Evolutionary conservation across 2,797 vertebrate species (phyloP), one percentile per base, ranked within the genome.

Genomic region (Falco novaeseelandiae): DNA sequence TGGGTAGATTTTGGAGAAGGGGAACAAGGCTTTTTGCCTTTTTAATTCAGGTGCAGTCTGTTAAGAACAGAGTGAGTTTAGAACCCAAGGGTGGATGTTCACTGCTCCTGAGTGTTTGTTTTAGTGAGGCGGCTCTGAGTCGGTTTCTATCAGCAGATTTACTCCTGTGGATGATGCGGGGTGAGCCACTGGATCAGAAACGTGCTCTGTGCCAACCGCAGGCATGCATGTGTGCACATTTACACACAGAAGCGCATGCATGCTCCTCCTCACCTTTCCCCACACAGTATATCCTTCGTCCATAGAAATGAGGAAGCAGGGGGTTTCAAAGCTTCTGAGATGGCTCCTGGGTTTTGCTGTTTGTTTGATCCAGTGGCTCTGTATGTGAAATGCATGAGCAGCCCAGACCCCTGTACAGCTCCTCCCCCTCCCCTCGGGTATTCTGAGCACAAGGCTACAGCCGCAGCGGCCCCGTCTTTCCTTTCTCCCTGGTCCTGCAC

Each of bases 241-340:
- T 74, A 21, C 25, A 12, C 34, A 7, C 17, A 4, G 0, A 1
- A 7, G 10, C 13, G 2, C 44, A 10, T 25, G 1, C 2, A 0
- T 22, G 48, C 52, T 55, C 59, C 72, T 29, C 54, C 78, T 80
- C 73, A 42, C 52, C 40, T 40, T 34, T 51, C 72, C 44, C 38
- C 1, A 2, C 59, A 11, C n/a, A 6, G 23, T 10, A 4, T 7
- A 10, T 0, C 0, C 44, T 40, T 49, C 69, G 44, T 49, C 77
- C 58, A 42, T 6, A 23, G 80, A 69, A 76, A 79, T 36, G 29
- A 70, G 48, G 83, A 73, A 38, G 14, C 1, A 5, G 2, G 15
- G 25, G 38, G 29, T 61, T 73, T 19, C 16, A 69, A 58, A 83
- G 8, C 26, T 78, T 29, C 29, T 57, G 73, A 83, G 78, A 10